These are phyloP conservation scores for Drosophila ironensis DNA, from an alignment of 1,140 invertebrate species.

Conservation along the genomic window DNA sequence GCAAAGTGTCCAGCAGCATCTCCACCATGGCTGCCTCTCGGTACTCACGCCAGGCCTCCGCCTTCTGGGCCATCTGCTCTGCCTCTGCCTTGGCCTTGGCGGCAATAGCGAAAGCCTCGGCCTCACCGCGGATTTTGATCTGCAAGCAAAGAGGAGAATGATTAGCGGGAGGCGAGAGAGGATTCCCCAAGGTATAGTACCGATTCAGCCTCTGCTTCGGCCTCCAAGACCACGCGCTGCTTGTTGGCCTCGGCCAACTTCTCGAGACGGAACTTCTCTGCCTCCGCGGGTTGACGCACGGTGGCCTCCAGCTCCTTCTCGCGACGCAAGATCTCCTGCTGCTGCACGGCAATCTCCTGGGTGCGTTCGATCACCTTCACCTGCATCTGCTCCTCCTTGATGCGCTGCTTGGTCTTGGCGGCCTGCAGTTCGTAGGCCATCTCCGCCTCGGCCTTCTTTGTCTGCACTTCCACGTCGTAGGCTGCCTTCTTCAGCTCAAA, in stretches of 20 bases:
- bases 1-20: slow-evolving; percentile 97
- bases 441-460: slow-evolving; percentile 96
- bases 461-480: slow-evolving; percentile 98
- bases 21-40: slow-evolving; percentile 98
- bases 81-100: slow-evolving; percentile 97
- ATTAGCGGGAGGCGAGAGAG: no score
- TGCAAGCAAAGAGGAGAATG: not conserved
- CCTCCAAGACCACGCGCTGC: slow-evolving; percentile 92
- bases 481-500: slow-evolving; percentile 98
- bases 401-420: slow-evolving; percentile 97
- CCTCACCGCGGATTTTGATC: slow-evolving; percentile 88
- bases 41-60: slow-evolving; percentile 97
- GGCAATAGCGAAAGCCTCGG: slow-evolving; percentile 96
- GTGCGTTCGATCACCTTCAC: slow-evolving; percentile 96
- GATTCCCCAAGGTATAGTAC: slow-evolving; percentile 15
- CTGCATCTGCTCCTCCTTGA: slow-evolving; percentile 98
- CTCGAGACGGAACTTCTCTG: slow-evolving; percentile 95
- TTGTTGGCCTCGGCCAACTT: slow-evolving; percentile 96
- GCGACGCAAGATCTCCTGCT: slow-evolving; percentile 92
- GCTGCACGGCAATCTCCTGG: slow-evolving; percentile 95
- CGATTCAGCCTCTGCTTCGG: slow-evolving; percentile 97
- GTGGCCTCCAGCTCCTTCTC: slow-evolving; percentile 95
- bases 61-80: slow-evolving; percentile 98
- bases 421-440: slow-evolving; percentile 97
- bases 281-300: slow-evolving; percentile 94